phyloP scores from a whole-genome alignment of 2,113 vertebrate species.

The Saimiri boliviensis region DNA sequence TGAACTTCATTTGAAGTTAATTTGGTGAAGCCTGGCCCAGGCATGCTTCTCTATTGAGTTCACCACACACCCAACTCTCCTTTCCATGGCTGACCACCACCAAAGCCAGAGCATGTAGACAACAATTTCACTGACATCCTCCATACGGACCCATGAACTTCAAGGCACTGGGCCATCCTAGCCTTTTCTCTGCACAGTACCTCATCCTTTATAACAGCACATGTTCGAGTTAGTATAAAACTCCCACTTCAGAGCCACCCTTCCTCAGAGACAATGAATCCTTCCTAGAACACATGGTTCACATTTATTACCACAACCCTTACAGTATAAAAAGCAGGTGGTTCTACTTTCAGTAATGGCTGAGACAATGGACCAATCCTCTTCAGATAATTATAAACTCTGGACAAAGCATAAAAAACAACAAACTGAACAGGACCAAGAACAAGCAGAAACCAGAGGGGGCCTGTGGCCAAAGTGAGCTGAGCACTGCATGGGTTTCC shows the following conservation, averaged over 20 bases:
- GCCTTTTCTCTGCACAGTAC: not conserved
- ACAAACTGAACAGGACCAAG: not conserved
- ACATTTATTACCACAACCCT: no score
- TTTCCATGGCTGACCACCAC: not conserved
- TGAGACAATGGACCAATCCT: not conserved
- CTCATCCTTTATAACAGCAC: not conserved
- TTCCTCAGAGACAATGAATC: not conserved
- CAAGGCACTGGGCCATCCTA: not conserved
- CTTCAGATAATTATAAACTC: not conserved
- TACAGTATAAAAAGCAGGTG: not conserved
- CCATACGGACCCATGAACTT: not conserved
- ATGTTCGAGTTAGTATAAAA: no score
- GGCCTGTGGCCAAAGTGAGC: not conserved
- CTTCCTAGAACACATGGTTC: not conserved
- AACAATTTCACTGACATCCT: not conserved
- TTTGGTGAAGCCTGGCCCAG: not conserved
- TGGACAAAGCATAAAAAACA: not conserved
- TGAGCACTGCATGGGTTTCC: fast-evolving
- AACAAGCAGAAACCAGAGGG: not conserved
- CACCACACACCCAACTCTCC: not conserved
- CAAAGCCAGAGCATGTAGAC: fast-evolving
- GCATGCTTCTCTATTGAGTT: not conserved
- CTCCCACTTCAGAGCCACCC: not conserved
- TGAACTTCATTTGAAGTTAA: not conserved
- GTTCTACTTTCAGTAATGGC: not conserved